These are phyloP conservation scores for Microdon myrmicae DNA, from an alignment of 2,888 invertebrate genomes.

Conservation along the genomic window DNA sequence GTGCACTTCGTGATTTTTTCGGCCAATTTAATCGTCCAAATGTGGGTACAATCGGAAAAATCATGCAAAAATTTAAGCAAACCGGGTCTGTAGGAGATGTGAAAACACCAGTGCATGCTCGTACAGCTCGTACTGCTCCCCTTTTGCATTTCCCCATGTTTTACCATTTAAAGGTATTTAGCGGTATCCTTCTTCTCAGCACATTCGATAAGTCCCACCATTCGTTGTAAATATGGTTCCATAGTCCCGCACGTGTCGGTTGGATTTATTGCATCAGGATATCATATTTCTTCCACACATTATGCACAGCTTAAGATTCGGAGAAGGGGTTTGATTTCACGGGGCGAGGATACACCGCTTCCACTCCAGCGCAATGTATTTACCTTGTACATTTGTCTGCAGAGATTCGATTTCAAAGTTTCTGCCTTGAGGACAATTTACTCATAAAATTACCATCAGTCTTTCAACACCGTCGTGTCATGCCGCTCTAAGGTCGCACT, in stretches of 20 bases:
- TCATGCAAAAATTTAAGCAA: too few relatives aligned
- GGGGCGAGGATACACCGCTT: constrained; percentile 28
- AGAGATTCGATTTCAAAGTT: constrained; percentile 43
- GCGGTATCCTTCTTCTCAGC: too few relatives aligned
- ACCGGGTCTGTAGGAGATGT: too few relatives aligned
- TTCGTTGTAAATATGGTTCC: too few relatives aligned
- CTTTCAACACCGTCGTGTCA: constrained; percentile 35
- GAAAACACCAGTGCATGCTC: too few relatives aligned
- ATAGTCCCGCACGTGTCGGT: not conserved
- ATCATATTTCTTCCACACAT: constrained; percentile 52
- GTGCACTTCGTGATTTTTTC: too few relatives aligned
- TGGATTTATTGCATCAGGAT: constrained; percentile 24
- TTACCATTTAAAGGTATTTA: too few relatives aligned
- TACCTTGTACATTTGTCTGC: constrained; percentile 1
- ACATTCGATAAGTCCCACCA: too few relatives aligned
- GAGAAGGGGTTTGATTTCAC: constrained; percentile 23
- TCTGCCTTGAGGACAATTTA: constrained; percentile 50
- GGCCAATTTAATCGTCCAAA: too few relatives aligned
- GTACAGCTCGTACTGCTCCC: too few relatives aligned
- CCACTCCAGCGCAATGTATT: not conserved
- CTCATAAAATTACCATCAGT: constrained; percentile 52
- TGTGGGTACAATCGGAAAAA: too few relatives aligned
- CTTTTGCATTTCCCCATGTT: too few relatives aligned
- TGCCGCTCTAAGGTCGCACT: not conserved
- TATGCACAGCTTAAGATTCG: constrained; percentile 39